Evolutionary conservation across 2,797 vertebrate genomes (phyloP).

Genomic region (Columba guinea): DNA sequence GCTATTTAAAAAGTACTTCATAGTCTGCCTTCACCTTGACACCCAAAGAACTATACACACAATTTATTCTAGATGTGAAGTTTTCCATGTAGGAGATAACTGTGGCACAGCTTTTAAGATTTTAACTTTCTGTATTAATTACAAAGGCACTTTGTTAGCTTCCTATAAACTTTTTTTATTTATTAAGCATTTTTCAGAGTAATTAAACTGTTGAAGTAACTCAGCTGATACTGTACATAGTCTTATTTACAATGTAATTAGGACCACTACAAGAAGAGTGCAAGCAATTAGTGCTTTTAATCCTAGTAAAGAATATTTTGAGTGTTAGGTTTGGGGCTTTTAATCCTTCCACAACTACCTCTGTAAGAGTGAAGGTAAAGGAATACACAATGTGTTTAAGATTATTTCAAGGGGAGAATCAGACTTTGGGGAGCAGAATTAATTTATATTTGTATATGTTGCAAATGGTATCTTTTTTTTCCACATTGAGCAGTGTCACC

Average conservation of each 20-base stretch:
- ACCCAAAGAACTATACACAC: background rate
- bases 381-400: background rate
- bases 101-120: background rate
- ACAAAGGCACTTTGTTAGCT: background rate
- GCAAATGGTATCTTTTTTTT: background rate
- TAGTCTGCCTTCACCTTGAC: background rate
- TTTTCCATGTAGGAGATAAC: background rate
- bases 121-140: background rate
- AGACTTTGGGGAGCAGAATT: background rate
- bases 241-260: slow-evolving; percentile 1
- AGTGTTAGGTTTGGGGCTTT: background rate
- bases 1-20: background rate
- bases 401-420: background rate
- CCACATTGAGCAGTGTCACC: background rate
- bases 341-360: background rate
- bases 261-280: background rate
- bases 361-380: background rate
- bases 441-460: background rate
- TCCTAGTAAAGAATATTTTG: background rate
- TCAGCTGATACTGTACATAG: background rate
- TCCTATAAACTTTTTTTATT: background rate
- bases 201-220: background rate
- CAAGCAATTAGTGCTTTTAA: background rate
- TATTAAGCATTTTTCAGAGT: background rate
- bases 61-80: background rate